Evolutionary conservation across 2,888 invertebrate species (phyloP), one percentile per base, ranked within the genome.

Genomic region (Campaea margaritaria): DNA sequence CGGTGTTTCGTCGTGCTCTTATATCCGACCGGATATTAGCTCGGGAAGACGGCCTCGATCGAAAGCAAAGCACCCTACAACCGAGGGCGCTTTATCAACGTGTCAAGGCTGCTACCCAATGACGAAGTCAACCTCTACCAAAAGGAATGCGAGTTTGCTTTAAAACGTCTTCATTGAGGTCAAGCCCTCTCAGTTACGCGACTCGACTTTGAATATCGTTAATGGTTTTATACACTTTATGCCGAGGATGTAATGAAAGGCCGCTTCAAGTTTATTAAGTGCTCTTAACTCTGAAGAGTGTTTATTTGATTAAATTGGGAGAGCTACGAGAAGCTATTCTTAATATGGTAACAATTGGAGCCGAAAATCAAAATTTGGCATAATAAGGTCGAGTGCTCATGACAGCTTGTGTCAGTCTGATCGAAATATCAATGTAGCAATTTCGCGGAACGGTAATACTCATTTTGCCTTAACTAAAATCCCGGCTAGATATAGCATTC

Each of bases 1-100:
- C 61, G 59, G 48, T 55, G 69, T 65, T 58, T 55, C 50, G 56
- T 28, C 58, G 63, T 60, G 65, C 68, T 65, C 68, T 69, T 73
- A 74, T 73, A 78, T 75, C 77, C 73, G 72, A 67, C 15, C 78
- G 81, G 82, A 84, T 86, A 85, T 86, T 80, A 79, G 78, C 73
- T 74, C 63, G 70, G 69, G 47, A 69, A 67, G 60, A 62, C 58
- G 75, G 74, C 86, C 85, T 84, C 83, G 82, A 81, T 79, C 77
- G 76, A 67, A 67, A 70, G 73, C 73, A 68, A 73, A 85, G 84
- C 74, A 79, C 82, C 74, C 87, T 87, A 69, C 67, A 81, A 51
- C 67, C 73, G 74, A 80, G 85, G 79, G 78, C 77, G 68, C 81
- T 81, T 73, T 69, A 67, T 68, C 66, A 58, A 13, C 46, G 34